Evolutionary conservation across 2,113 vertebrate species (phyloP).

Genomic region (Cryptoleucopteryx plumbea): DNA sequence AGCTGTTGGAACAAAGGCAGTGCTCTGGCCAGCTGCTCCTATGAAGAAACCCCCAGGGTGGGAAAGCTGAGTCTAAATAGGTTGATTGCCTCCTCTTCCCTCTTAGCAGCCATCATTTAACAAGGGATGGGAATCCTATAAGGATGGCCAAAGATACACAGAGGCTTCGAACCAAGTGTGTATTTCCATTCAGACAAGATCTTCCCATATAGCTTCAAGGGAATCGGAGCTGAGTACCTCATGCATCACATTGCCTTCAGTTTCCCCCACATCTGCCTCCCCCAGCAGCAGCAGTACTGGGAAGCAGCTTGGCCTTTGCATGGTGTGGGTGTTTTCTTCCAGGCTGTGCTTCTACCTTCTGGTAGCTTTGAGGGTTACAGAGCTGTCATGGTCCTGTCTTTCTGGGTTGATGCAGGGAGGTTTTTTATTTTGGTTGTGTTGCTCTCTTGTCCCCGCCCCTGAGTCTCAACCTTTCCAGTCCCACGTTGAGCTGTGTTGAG

Average conservation of each 20-base stretch:
- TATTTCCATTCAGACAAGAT: neutral
- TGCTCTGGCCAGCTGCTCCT: conserved; percentile 15
- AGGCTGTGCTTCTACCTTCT: neutral
- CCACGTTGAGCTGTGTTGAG: neutral
- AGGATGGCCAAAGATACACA: neutral
- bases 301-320: neutral
- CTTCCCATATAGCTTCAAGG: neutral
- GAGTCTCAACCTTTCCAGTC: neutral
- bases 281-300: neutral
- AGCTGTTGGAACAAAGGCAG: conserved; percentile 16
- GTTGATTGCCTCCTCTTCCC: neutral
- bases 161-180: neutral
- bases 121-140: neutral
- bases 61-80: neutral
- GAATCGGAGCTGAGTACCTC: neutral
- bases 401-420: neutral
- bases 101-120: neutral
- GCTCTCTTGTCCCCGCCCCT: neutral
- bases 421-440: neutral
- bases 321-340: neutral
- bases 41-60: neutral
- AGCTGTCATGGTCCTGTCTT: neutral
- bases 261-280: neutral
- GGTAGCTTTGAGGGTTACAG: neutral
- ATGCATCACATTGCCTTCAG: neutral